Evolutionary conservation across 2,888 invertebrate species (phyloP), one percentile per base, ranked within the genome.

Genomic region (Eupithecia tripunctaria): DNA sequence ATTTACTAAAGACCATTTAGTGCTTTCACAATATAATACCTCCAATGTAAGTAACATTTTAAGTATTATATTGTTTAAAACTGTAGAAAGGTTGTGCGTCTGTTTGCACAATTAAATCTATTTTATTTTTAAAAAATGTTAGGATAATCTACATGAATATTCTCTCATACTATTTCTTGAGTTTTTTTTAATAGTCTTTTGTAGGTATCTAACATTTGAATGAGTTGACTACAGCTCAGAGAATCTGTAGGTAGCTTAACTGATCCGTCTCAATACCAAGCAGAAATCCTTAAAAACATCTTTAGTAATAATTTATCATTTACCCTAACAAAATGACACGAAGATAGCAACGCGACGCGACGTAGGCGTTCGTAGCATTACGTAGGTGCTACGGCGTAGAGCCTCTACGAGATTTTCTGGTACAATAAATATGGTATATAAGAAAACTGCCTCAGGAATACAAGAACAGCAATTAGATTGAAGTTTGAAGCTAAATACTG

Each of bases 301-400:
- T 8, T n/a, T n/a, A 8, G n/a, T n/a, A 47, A 47, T 47, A 8
- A 47, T n/a, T 47, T n/a, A 2, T 10, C 47, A n/a, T 12, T 21
- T n/a, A 43, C 43, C 43, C 47, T 47, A 47, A 47, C 47, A 10
- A 51, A n/a, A 18, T 47, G n/a, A 47, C 8, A 47, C 8, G 43
- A 51, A 21, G 21, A 47, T 1, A 21, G 51, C 51, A 51, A 51
- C 21, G 21, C 3, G 21, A 10, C 21, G 51, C 21, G 27, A 27
- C 27, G 59, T 59, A 43, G 43, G 43, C 43, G n/a, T 8, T 27
- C 27, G 59, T 59, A 59, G 27, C 59, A 15, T 27, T 6, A 27
- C 27, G 59, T 15, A 59, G 27, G 25, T 59, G 27, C 59, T 59
- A 27, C 51, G 51, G 51, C 51, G 51, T 51, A 51, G 51, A 51